Evolutionary conservation across 2,113 vertebrate species (phyloP), one percentile per base, ranked within the genome.

Genomic region (Mormoops blainvillei): DNA sequence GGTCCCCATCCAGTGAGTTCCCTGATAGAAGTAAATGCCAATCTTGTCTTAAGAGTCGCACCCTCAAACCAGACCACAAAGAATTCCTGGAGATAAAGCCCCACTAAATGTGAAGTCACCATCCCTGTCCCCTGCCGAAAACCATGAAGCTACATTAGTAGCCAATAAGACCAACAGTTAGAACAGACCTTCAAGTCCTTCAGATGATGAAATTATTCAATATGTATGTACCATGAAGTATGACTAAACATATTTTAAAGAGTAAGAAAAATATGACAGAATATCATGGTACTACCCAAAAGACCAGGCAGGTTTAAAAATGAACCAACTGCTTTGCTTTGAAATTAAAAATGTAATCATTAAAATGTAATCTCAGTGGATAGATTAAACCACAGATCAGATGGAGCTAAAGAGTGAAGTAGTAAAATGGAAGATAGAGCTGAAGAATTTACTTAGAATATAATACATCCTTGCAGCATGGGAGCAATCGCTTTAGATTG

Each of bases 371-470:
- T 70, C 12, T 83, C 18, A 13, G 22, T 87, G 20, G 48, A 33
- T 65, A 87, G 73, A 86, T 48, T 81, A 91, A 94, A 77, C 12
- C 54, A 95, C 22, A 89, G 67, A 76, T 95, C 54, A 96, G 61
- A 89, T 28, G 87, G 48, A 78, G 52, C 50, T 81, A 5, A 90
- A 93, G 58, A 91, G 56, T 83, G 26, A 94, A 76, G 80, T 52
- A 90, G n/a, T 78, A 38, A 89, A 90, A 93, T 54, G 76, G 82
- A 94, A 94, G 33, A 65, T 3, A 85, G 15, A 89, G 24, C 26
- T 71, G 80, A 86, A 83, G 31, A 87, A 43, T 83, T 94, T 80
- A 54, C 3, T 65, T 28, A 87, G 70, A 65, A 56, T 89, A 24
- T 68, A 50, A 86, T 33, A 52, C n/a, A 54, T 90, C 77, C n/a